Evolutionary conservation across 2,797 vertebrate genomes (phyloP).

Genomic region (Muscicapa comitata): DNA sequence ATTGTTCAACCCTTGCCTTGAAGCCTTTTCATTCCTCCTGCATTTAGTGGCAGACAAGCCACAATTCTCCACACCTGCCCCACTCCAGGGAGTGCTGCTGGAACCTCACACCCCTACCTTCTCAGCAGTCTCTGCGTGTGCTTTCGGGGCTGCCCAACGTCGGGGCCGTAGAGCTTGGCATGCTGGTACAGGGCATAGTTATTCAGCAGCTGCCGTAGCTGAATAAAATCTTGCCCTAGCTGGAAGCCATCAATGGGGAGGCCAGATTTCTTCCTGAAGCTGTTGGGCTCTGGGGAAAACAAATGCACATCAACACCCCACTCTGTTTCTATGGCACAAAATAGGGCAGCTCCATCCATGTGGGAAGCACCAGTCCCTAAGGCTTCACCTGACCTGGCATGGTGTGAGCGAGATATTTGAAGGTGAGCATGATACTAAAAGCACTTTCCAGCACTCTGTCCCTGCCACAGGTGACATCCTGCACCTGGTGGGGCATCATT

Average conservation of each 20-base stretch:
- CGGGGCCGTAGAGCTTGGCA: slow-evolving; percentile 85
- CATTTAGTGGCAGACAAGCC: not conserved
- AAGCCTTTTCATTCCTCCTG: not conserved
- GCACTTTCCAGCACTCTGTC: not conserved
- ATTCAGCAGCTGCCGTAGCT: slow-evolving; percentile 79
- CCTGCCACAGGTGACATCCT: not conserved
- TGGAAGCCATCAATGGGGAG: slow-evolving; percentile 82
- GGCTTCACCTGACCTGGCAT: not conserved
- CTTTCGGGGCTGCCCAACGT: slow-evolving; percentile 83
- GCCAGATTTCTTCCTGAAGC: slow-evolving; percentile 90
- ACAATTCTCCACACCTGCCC: accelerated
- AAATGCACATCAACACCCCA: accelerated
- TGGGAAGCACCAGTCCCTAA: not conserved
- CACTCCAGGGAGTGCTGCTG: not conserved
- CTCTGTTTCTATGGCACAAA: not conserved
- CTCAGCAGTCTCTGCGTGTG: slow-evolving; percentile 76
- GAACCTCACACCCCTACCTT: slow-evolving; percentile 73
- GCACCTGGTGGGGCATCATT: accelerated
- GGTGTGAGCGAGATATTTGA: not conserved
- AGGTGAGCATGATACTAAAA: not conserved
- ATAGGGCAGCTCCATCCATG: accelerated
- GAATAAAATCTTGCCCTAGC: slow-evolving; percentile 86
- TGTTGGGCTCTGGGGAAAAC: slow-evolving; percentile 87
- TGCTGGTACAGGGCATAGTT: slow-evolving; percentile 74
- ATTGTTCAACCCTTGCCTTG: not conserved